Percentiles rank a stretch among this genome's conserved stretches.
Conservation (phyloP, 35 echinoderm and acorn worm genomes). For the Patiria miniata region DNA sequence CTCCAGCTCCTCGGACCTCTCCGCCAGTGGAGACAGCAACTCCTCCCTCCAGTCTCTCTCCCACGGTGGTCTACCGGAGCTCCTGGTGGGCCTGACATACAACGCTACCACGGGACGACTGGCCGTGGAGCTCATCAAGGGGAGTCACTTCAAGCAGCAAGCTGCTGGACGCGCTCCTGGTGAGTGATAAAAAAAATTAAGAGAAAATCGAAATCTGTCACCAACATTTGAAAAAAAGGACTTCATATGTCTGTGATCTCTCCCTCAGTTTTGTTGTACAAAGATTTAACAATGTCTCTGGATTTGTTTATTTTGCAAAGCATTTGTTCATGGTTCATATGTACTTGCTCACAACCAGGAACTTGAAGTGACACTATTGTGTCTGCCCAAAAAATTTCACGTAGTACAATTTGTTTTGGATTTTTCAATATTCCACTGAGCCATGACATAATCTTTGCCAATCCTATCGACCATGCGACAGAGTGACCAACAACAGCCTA, state of each 20-base stretch:
- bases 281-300: background rate
- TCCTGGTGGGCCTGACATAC: conserved; percentile 87
- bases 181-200: conserved; percentile 36
- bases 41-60: conserved; percentile 75
- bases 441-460: no score
- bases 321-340: no score
- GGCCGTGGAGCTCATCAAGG: conserved; percentile 94
- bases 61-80: conserved; percentile 85
- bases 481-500: no score
- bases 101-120: conserved; percentile 93
- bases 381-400: no score
- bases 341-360: no score
- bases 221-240: background rate
- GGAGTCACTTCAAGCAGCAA: conserved; percentile 98
- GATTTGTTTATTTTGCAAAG: no score
- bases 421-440: no score
- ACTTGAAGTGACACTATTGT: no score
- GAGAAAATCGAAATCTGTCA: background rate
- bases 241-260: background rate
- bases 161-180: conserved; percentile 87
- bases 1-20: conserved; percentile 86
- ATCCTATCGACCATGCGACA: no score
- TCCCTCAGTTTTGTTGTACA: background rate
- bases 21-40: conserved; percentile 63
- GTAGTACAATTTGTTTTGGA: no score